Evolutionary conservation across 2,888 invertebrate species (phyloP), one percentile per base, ranked within the genome.

Genomic region (Nemotelus pantherinus): DNA sequence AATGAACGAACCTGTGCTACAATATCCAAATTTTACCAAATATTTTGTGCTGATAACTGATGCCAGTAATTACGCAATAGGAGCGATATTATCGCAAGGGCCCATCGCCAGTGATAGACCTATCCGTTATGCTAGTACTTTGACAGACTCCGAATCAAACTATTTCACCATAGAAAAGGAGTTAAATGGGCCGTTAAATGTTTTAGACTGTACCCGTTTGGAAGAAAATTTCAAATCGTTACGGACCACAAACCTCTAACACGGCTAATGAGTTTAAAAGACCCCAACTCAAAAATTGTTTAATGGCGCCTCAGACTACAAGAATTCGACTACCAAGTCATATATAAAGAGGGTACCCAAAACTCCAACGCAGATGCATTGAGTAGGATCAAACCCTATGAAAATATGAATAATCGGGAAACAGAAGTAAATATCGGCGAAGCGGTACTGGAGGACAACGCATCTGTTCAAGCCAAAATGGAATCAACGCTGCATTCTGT

Each of bases 401-500:
- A n/a, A n/a, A n/a, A n/a, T n/a, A n/a, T n/a, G n/a, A n/a, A n/a
- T n/a, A n/a, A n/a, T n/a, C n/a, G n/a, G n/a, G n/a, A n/a, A n/a
- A n/a, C n/a, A n/a, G n/a, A n/a, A n/a, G n/a, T n/a, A n/a, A n/a
- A n/a, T n/a, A n/a, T n/a, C n/a, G n/a, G n/a, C n/a, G 57, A 57
- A 57, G 10, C 25, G 10, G 25, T n/a, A 10, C 3, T 10, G 10
- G 25, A 57, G n/a, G 10, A 45, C 6, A 57, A 39, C n/a, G 47
- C 3, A 6, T 3, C 3, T 3, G 25, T 25, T 10, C 48, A n/a
- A n/a, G n/a, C n/a, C n/a, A n/a, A n/a, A n/a, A n/a, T n/a, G n/a
- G 57, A 25, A 3, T 3, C 57, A n/a, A 78, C 78, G 6, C 77
- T 80, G 57, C 79, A 81, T 50, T 81, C 79, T 5, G 76, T 79